Conservation (phyloP, 2,888 invertebrate species). For the Xanthia togata region DNA sequence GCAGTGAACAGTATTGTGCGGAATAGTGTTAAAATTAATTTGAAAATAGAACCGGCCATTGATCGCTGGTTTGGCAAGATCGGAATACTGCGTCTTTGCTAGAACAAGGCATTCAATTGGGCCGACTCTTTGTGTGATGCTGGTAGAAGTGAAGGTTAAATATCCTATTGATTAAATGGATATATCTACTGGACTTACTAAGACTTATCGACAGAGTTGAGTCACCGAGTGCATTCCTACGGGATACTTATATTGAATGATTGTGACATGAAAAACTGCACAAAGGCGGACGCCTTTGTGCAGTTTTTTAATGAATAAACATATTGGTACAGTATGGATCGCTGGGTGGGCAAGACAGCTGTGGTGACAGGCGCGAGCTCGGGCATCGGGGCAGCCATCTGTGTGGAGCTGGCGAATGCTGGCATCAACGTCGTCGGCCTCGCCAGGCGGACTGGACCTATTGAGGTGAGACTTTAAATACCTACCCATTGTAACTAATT, state of each 20-base stretch:
- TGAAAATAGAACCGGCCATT: no score
- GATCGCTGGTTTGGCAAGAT: neutral
- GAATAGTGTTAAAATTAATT: neutral
- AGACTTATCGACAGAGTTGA: neutral
- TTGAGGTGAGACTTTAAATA: conserved; percentile 67
- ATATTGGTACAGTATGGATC: conserved; percentile 71
- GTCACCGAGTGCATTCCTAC: neutral
- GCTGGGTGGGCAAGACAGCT: conserved; percentile 82
- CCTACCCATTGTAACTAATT: neutral
- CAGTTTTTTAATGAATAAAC: neutral
- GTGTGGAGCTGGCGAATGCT: conserved; percentile 75
- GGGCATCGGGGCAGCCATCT: conserved; percentile 83
- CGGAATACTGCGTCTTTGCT: neutral
- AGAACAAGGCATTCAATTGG: no score
- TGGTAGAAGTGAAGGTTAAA: no score
- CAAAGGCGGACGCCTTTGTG: no score
- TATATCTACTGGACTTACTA: no score
- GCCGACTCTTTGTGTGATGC: no score
- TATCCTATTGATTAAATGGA: no score
- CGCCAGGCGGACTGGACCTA: conserved; percentile 68
- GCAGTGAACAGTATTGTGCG: neutral
- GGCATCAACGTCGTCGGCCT: conserved; percentile 78
- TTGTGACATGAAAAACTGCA: no score
- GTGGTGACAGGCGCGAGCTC: conserved; percentile 86
- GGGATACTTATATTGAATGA: neutral